Conservation (phyloP, 2,888 invertebrate species). For the Brachyptera risi region DNA sequence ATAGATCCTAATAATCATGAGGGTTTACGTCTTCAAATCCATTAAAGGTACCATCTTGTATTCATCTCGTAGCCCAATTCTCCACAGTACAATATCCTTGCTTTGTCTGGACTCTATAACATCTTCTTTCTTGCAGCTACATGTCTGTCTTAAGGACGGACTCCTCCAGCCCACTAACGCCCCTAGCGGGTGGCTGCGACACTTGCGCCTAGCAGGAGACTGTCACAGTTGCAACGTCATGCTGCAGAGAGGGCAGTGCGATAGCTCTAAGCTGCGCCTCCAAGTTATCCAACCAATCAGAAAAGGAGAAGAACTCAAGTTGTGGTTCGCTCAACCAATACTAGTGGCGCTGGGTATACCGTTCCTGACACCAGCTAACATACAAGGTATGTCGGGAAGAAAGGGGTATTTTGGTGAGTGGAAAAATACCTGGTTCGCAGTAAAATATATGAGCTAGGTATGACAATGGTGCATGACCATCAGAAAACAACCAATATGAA, state of each 20-base stretch:
- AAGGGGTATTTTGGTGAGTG: too few relatives aligned
- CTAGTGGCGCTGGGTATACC: constrained; percentile 71
- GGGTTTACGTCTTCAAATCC: too few relatives aligned
- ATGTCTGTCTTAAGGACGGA: constrained; percentile 26
- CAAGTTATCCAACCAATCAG: constrained; percentile 50
- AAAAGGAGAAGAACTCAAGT: constrained; percentile 63
- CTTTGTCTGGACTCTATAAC: too few relatives aligned
- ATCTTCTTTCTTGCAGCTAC: too few relatives aligned
- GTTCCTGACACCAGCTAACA: constrained; percentile 71
- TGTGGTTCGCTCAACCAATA: constrained; percentile 81
- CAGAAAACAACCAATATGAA: too few relatives aligned
- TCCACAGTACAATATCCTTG: too few relatives aligned
- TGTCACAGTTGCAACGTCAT: constrained; percentile 61
- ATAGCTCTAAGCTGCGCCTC: not conserved
- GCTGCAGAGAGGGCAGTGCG: constrained; percentile 40
- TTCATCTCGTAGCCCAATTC: too few relatives aligned
- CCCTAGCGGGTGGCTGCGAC: constrained; percentile 41
- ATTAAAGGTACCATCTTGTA: too few relatives aligned
- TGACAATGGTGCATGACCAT: too few relatives aligned
- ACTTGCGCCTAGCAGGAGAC: constrained; percentile 56
- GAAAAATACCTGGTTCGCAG: too few relatives aligned
- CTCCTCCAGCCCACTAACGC: constrained; percentile 30
- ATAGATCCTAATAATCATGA: too few relatives aligned
- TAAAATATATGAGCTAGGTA: too few relatives aligned
- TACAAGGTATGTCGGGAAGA: constrained; percentile 68